Base-by-base conservation (phyloP, 2,797 vertebrate genomes). In the Malacoctenus gilli region DNA sequence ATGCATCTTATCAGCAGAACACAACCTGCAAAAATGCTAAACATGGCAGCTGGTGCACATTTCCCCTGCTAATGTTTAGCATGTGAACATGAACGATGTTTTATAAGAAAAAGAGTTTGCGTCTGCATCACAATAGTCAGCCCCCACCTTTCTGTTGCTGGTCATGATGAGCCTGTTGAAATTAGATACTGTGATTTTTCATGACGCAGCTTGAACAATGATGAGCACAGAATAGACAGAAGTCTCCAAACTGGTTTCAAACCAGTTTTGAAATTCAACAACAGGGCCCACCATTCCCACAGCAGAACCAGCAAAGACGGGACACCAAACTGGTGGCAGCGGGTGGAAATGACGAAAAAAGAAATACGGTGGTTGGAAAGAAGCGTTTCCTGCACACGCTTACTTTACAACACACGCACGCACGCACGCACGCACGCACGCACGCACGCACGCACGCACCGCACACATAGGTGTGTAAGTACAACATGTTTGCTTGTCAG, bases 391-490 rank as follows among this genome's bases (percentile, higher is more conserved):
- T 53, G 47, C 18, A 15, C 37, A 59, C 74, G 64, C 35, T 57
- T 68, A 38, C 43, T 20, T 40, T 34, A 48, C 54, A 61, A 8
- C 50, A 58, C 42, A 50, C 23, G 22, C 18, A 28, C 15, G n/a
- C n/a, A n/a, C n/a, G n/a, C n/a, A n/a, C n/a, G n/a, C n/a, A n/a
- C n/a, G n/a, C n/a, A n/a, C n/a, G n/a, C n/a, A n/a, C n/a, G n/a
- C n/a, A n/a, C n/a, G n/a, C n/a, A n/a, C n/a, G n/a, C n/a, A n/a
- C n/a, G n/a, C 35, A 54, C 51, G 59, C 56, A 67, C 68, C n/a
- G 59, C 28, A 68, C 6, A 19, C 50, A 31, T 71, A 77, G 68
- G 75, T 75, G 66, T 42, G 56, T 19, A 51, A 73, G 65, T 67
- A 64, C 14, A 34, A 57, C 66, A 60, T 43, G 20, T 15, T 4